Percentiles rank a stretch among this genome's conserved stretches.
Evolutionary conservation across 1,140 invertebrate genomes (phyloP).

Genomic region (Zaprionus davidi): DNA sequence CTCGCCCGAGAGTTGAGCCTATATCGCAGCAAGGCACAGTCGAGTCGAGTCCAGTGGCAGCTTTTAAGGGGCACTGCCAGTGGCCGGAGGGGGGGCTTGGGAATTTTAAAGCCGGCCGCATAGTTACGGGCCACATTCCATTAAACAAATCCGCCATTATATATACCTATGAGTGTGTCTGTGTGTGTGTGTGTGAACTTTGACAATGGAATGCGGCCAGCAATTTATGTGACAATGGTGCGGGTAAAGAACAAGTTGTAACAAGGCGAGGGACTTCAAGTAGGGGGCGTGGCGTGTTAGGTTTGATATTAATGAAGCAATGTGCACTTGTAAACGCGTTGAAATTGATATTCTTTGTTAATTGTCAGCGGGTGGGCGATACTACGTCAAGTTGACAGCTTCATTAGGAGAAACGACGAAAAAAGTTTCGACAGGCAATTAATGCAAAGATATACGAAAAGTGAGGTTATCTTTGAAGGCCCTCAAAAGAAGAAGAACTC

Average conservation of each 20-base stretch:
- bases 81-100: neutral
- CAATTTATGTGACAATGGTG: slow-evolving; percentile 8
- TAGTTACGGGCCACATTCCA: slow-evolving; percentile 22
- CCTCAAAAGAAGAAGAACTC: neutral
- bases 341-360: slow-evolving; percentile 8
- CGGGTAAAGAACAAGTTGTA: neutral
- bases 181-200: slow-evolving; percentile 4
- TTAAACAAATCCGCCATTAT: slow-evolving; percentile 19
- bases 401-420: slow-evolving; percentile 4
- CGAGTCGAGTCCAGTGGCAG: neutral
- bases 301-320: neutral
- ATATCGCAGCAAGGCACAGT: slow-evolving; percentile 1
- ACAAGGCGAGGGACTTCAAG: neutral
- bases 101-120: slow-evolving; percentile 23
- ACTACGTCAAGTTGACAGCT: slow-evolving; percentile 8
- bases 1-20: slow-evolving; percentile 15
- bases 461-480: neutral
- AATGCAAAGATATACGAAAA: slow-evolving; percentile 6
- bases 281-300: neutral
- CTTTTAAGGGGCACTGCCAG: neutral
- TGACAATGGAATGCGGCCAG: slow-evolving; percentile 6
- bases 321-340: neutral
- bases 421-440: slow-evolving; percentile 31
- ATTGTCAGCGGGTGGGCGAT: neutral
- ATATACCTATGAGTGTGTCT: slow-evolving; percentile 5